Percentiles rank a stretch among this genome's conserved stretches.
Evolutionary conservation across 2,113 vertebrate genomes (phyloP).

Genomic region (Dolichotis patagonum): DNA sequence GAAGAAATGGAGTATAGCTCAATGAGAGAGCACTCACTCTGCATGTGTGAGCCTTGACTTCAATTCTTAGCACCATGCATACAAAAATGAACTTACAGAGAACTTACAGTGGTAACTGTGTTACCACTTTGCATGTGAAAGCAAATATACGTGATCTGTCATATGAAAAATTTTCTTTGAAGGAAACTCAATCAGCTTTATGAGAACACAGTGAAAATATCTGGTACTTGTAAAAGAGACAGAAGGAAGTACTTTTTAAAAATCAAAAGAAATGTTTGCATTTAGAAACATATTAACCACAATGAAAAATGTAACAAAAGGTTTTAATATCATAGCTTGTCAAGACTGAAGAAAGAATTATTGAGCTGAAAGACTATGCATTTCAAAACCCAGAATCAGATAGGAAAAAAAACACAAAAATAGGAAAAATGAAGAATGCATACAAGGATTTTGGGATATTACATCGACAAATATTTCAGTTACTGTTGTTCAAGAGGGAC

Average conservation of each 20-base stretch:
- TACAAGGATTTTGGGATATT: not conserved
- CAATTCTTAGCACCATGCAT: not conserved
- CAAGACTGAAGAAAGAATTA: not conserved
- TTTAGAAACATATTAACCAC: not conserved
- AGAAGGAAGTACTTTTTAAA: not conserved
- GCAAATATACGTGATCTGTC: not conserved
- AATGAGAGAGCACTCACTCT: not conserved
- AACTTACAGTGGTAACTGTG: too few species aligned
- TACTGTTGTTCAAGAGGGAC: not conserved
- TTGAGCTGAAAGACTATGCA: not conserved
- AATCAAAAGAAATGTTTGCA: not conserved
- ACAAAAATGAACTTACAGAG: not conserved
- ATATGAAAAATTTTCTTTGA: not conserved
- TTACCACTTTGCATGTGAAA: not conserved
- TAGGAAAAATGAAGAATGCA: not conserved
- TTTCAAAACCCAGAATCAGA: not conserved
- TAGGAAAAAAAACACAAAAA: not conserved
- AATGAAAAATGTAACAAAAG: not conserved
- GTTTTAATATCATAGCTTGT: not conserved
- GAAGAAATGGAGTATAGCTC: not conserved
- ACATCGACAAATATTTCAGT: not conserved
- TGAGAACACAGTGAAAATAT: not conserved
- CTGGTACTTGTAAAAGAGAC: not conserved
- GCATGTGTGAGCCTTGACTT: not conserved
- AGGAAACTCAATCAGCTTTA: not conserved